Base-by-base conservation (phyloP, 1,140 invertebrate genomes). In the Mizuhopecten yessoensis region DNA sequence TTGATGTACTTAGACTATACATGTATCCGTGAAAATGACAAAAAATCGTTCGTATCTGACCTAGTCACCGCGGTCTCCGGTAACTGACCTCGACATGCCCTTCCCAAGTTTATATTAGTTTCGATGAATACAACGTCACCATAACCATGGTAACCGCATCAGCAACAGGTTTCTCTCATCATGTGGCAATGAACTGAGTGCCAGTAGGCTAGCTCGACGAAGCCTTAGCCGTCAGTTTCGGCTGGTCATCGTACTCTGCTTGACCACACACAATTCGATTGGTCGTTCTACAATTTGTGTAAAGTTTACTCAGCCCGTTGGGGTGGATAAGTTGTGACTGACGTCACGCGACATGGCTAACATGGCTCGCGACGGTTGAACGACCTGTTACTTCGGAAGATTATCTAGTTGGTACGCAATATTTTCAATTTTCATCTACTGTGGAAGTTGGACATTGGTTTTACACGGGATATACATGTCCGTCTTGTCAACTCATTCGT, bases 201-300 rank as follows among this genome's bases (percentile, higher is more conserved):
- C 29, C 23, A 75, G 29, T 75, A 75, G 57, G 9, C 15, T n/a
- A 75, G 57, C n/a, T n/a, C n/a, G n/a, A n/a, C n/a, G n/a, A n/a
- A n/a, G n/a, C 57, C 5, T 39, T 13, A 29, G 57, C 57, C 23
- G 57, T 75, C 57, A 75, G 57, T 75, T 49, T 75, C n/a, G 57
- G n/a, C 15, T 75, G 57, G 57, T 75, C 57, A 75, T 75, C 57
- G 57, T 75, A 75, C 57, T 75, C 29, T 75, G 57, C 57, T 75
- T 75, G 57, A 75, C 57, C 57, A 75, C 57, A 29, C 57, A 29
- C 57, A 17, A 17, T 29, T 75, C 57, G 57, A 75, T 75, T 23
- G n/a, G 57, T n/a, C n/a, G n/a, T 75, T 29, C 57, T 29, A 75
- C 57, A 75, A 29, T 29, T 17, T 5, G 57, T 75, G 57, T 29